These are phyloP conservation scores for Ptyas mucosa DNA, from an alignment of 2,113 vertebrate species.

Conservation along the genomic window DNA sequence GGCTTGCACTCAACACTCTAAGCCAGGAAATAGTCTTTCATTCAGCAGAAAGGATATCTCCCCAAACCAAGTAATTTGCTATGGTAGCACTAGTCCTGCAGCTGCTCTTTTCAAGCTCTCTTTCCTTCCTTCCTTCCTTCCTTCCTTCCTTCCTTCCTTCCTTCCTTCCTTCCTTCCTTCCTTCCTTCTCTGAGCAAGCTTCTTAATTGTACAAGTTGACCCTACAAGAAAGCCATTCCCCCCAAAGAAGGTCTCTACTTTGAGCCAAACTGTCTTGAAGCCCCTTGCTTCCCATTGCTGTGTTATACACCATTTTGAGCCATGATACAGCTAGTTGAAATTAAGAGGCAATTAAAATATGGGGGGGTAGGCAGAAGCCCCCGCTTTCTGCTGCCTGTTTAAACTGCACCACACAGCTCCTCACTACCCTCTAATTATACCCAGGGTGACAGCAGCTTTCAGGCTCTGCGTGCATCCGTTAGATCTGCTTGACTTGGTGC, in stretches of 20 bases:
- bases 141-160: too few relatives aligned
- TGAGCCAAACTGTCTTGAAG: background rate
- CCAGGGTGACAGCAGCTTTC: slow-evolving; percentile 29
- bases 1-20: background rate
- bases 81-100: background rate
- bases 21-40: background rate
- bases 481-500: slow-evolving; percentile 29
- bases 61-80: background rate
- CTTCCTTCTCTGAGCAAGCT: background rate
- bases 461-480: slow-evolving; percentile 2
- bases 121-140: background rate
- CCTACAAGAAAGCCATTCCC: background rate
- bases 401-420: slow-evolving; percentile 7
- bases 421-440: slow-evolving; percentile 17
- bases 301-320: slow-evolving; percentile 1
- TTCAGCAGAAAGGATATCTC: background rate
- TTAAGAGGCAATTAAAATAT: slow-evolving; percentile 28
- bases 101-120: background rate
- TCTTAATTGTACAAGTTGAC: background rate
- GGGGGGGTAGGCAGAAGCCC: slow-evolving; percentile 6
- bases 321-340: slow-evolving; percentile 1
- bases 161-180: background rate
- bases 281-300: background rate
- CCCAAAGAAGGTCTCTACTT: background rate
- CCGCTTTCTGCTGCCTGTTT: slow-evolving; percentile 22